Evolutionary conservation across 2,113 vertebrate species (phyloP), one percentile per base, ranked within the genome.

Genomic region (Phalacrocorax brasilianus): DNA sequence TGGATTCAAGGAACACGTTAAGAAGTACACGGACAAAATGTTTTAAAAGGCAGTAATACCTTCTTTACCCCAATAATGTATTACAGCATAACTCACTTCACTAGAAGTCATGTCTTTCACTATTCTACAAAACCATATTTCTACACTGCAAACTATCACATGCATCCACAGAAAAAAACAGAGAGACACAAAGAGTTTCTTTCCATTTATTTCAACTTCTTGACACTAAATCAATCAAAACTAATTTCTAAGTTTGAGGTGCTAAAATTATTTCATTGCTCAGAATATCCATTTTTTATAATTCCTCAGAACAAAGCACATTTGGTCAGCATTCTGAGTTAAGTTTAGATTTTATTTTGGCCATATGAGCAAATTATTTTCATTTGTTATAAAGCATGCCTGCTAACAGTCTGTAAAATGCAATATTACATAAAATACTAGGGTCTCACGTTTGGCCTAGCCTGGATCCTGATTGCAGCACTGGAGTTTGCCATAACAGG

Each of bases 1-100:
- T 23, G 22, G 33, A 81, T 74, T 93, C 26, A 71, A 90, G 26
- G 32, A 12, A 73, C 26, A 33, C 5, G 6, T 42, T 55, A 83
- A 59, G 28, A 42, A 77, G 40, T 28, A 71, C 9, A 49, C 0
- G 0, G 18, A 75, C 11, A 78, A 89, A 74, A 81, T 1, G 5
- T 23, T 84, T 62, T 49, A 40, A 84, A 88, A 44, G 30, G 8
- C 16, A 72, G 10, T 67, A 88, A 73, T 53, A 40, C 11, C 7
- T 35, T 80, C 22, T 40, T 78, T 49, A 88, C 7, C 49, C 11
- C 22, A 58, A 47, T 30, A 3, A 63, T 61, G 42, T 22, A 17
- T 24, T 23, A 84, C 7, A 2, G 21, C 19, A 61, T 19, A 95
- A 72, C 2, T 63, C 5, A 27, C 52, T 78, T 82, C 45, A 58